Base-by-base conservation (phyloP, 2,113 vertebrate genomes). In the Channa argus region DNA sequence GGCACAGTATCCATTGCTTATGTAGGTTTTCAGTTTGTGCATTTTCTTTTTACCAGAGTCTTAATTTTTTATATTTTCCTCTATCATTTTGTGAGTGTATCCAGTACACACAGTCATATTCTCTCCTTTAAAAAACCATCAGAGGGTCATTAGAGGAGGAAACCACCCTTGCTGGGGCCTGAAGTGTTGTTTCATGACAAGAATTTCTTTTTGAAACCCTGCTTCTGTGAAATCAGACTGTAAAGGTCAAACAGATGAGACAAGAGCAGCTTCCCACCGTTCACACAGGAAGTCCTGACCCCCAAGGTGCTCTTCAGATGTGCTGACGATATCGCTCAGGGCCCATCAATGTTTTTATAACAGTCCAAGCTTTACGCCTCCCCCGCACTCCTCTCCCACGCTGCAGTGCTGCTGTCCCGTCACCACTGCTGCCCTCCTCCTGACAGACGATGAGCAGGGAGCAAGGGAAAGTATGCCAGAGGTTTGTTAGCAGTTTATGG, bases 201-300 rank as follows among this genome's bases (percentile, higher is more conserved):
- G 65, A 41, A 24, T 24, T 24, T 24, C 24, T 24, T 24, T 24
- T 24, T 24, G 24, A 24, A 24, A 24, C 24, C 24, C 51, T 41
- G 63, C 46, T 49, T 53, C 56, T 49, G 33, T 14, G 43, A 41
- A 7, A 43, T 51, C 51, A 62, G 58, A 8, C 49, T 39, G 46
- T 64, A 34, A 53, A 63, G 41, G 63, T 67, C 49, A 10, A 55
- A 67, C 2, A 66, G 53, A 38, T 37, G 53, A 55, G 61, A 59
- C 41, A 5, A 5, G 52, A 64, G 68, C 68, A 66, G 63, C 58
- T 63, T 72, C 68, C 39, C 51, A 71, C 12, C 67, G 45, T 46
- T 68, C 74, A 47, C 59, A 63, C 74, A 73, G 80, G 74, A 83
- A 83, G 63, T 53, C 0, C 56, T 77, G 80, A 73, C 47, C 74